Evolutionary conservation across 2,797 vertebrate species (phyloP).

Genomic region (Muscicapa comitata): DNA sequence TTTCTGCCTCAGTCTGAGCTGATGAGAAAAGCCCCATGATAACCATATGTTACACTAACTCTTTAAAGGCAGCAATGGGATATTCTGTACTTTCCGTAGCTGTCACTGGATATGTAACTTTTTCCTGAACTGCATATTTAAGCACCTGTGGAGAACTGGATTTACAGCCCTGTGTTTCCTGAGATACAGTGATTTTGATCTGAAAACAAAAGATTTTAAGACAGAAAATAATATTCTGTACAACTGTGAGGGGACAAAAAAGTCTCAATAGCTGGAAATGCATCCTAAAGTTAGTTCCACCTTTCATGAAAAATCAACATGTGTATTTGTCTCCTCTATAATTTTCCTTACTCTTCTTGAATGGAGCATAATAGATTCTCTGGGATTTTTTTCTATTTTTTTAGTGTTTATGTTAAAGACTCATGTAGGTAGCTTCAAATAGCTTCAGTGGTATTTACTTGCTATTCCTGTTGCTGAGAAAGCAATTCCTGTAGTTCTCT

Average conservation of each 20-base stretch:
- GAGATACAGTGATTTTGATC: not conserved
- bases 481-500: not conserved
- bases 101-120: not conserved
- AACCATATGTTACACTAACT: slow-evolving; percentile 43
- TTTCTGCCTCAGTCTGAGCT: slow-evolving; percentile 35
- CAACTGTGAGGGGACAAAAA: not conserved
- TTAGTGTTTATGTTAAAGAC: not conserved
- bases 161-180: not conserved
- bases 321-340: not conserved
- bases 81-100: not conserved
- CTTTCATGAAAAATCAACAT: not conserved
- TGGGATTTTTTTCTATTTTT: not conserved
- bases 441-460: not conserved
- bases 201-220: not conserved
- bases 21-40: slow-evolving; percentile 49
- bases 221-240: not conserved
- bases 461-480: not conserved
- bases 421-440: not conserved
- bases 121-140: not conserved
- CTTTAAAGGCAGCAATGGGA: not conserved
- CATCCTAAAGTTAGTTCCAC: not conserved
- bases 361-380: not conserved
- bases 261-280: not conserved
- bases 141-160: not conserved
- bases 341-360: not conserved